A percentile compares a stretch with the other conserved stretches of the same genome.
These are phyloP conservation scores for Notothenia rossii DNA, from an alignment of 2,113 vertebrate species.

Conservation along the genomic window DNA sequence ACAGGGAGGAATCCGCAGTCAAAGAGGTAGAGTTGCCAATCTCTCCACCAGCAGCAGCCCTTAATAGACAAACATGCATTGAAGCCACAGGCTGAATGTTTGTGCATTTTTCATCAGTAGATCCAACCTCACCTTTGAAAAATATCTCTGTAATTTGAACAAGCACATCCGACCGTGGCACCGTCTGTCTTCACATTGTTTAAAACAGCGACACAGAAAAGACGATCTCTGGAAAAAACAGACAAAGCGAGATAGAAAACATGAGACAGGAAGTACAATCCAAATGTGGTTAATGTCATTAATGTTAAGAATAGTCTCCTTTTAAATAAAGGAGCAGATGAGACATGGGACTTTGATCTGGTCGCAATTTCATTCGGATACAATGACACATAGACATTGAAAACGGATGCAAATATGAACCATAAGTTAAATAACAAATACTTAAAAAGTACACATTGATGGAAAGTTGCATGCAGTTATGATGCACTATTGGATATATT, in stretches of 20 bases:
- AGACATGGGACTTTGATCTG: no score
- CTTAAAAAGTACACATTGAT: no score
- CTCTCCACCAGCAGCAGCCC: constrained; percentile 27
- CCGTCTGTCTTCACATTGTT: constrained; percentile 7
- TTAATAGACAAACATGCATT: constrained; percentile 32
- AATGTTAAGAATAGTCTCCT: no score
- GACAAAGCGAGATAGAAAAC: not conserved
- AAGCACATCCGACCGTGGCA: not conserved
- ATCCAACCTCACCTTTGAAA: constrained; percentile 28
- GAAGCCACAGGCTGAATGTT: constrained; percentile 49
- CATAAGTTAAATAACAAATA: no score
- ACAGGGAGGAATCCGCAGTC: constrained; percentile 41
- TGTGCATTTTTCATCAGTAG: constrained; percentile 59
- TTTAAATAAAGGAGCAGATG: no score
- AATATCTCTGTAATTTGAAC: constrained; percentile 38
- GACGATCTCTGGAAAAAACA: not conserved
- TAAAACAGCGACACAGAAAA: not conserved
- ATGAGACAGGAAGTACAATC: not conserved
- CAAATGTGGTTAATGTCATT: not conserved
- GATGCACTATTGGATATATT: not conserved
- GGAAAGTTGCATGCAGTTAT: not conserved
- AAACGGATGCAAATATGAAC: no score
- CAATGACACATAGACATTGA: no score
- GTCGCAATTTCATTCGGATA: no score
- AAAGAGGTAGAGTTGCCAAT: constrained; percentile 48